A percentile compares a stretch with the other conserved stretches of the same genome.
These are phyloP conservation scores for Paramuricea clavata DNA, from an alignment of 92 coral and sea anemone species.

Conservation along the genomic window DNA sequence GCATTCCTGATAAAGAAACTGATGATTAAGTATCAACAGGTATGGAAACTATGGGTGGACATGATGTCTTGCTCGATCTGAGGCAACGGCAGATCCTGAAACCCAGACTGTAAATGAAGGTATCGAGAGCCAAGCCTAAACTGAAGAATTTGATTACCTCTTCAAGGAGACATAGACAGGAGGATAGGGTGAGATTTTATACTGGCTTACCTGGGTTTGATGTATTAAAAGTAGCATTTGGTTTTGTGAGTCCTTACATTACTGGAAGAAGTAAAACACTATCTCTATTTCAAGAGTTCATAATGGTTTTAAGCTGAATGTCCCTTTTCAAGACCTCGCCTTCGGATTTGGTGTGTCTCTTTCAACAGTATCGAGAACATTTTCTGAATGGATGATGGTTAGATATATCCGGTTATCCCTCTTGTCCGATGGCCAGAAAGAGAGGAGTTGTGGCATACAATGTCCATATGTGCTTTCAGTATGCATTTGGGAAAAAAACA, in stretches of 20 bases:
- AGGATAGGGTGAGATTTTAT: conserved; percentile 50
- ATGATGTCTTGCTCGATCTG: conserved; percentile 35
- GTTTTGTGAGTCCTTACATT: conserved; percentile 52
- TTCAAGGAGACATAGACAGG: conserved; percentile 13
- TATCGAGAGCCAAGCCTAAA: background rate
- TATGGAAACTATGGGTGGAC: background rate
- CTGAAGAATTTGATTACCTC: conserved; percentile 43
- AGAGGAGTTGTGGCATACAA: conserved; percentile 49
- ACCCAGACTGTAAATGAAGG: conserved; percentile 38
- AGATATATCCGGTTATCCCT: conserved; percentile 54
- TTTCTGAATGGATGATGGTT: conserved; percentile 57
- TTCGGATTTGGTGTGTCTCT: conserved; percentile 59
- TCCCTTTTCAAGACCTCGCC: conserved; percentile 68
- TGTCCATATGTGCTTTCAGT: conserved; percentile 60
- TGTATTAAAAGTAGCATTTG: conserved; percentile 42
- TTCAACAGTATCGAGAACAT: conserved; percentile 68
- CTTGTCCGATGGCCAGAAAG: conserved; percentile 59
- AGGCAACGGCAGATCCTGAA: conserved; percentile 50
- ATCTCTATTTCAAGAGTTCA: conserved; percentile 55
- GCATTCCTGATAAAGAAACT: background rate
- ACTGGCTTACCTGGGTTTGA: conserved; percentile 45
- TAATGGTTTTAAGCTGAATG: conserved; percentile 71
- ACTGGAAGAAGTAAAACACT: conserved; percentile 43
- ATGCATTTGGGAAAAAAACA: conserved; percentile 49
- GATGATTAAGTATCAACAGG: conserved; percentile 2